These are phyloP conservation scores for Bambusicola thoracicus DNA, from an alignment of 2,113 vertebrate species.

Conservation along the genomic window DNA sequence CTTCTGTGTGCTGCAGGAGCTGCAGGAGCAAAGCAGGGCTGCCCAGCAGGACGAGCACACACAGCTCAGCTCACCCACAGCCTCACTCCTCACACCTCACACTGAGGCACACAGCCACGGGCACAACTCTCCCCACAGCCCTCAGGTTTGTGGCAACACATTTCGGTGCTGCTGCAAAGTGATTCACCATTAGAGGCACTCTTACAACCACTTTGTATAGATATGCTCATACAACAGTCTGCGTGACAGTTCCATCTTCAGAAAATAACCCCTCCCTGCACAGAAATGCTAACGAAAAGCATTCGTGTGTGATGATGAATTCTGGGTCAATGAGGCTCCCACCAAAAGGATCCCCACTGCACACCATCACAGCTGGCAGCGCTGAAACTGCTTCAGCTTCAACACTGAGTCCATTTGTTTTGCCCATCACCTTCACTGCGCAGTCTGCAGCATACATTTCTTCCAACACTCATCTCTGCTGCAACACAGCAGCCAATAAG, in stretches of 20 bases:
- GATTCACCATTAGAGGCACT: background rate
- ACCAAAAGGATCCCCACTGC: background rate
- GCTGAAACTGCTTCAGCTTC: background rate
- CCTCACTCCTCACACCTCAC: rapidly evolving
- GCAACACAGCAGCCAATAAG: background rate
- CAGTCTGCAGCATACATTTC: background rate
- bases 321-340: background rate
- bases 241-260: background rate
- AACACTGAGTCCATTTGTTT: background rate
- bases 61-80: background rate
- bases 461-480: background rate
- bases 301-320: background rate
- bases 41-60: background rate
- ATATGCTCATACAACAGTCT: too few relatives aligned
- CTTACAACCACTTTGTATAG: too few relatives aligned
- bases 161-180: rapidly evolving
- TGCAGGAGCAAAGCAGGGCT: too few relatives aligned
- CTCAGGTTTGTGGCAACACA: rapidly evolving
- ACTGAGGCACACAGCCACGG: rapidly evolving
- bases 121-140: rapidly evolving
- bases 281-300: background rate
- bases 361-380: background rate
- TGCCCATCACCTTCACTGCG: background rate
- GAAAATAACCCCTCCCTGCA: background rate
- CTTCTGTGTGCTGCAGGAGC: too few relatives aligned